These are phyloP conservation scores for Folsomia manolachei DNA, from an alignment of 2,888 invertebrate genomes.

Conservation along the genomic window DNA sequence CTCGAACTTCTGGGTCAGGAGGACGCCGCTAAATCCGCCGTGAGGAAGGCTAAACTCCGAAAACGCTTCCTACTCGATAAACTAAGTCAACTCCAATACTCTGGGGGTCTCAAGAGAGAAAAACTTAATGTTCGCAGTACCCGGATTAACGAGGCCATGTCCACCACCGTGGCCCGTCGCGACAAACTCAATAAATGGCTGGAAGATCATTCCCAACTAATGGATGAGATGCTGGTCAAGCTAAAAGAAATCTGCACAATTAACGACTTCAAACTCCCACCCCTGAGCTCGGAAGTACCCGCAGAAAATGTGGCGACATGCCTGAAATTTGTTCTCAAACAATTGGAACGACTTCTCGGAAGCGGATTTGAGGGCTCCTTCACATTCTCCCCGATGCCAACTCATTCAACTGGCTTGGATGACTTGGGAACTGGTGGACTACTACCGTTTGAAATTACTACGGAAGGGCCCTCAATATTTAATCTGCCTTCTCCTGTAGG, in stretches of 20 bases:
- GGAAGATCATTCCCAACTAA: conserved; percentile 30
- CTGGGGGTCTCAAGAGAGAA: conserved; percentile 46
- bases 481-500: conserved; percentile 6
- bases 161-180: conserved; percentile 25
- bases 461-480: neutral
- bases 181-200: conserved; percentile 34
- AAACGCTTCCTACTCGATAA: conserved; percentile 47
- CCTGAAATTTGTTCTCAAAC: conserved; percentile 9
- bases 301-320: conserved; percentile 22
- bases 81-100: conserved; percentile 44
- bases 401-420: neutral
- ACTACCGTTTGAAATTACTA: neutral
- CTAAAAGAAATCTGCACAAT: conserved; percentile 41
- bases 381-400: neutral
- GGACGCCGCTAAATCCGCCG: conserved; percentile 40
- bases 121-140: conserved; percentile 37
- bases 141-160: conserved; percentile 35
- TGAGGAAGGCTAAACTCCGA: conserved; percentile 44
- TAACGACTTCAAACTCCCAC: conserved; percentile 32
- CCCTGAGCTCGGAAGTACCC: conserved; percentile 17
- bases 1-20: conserved; percentile 41
- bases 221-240: conserved; percentile 46
- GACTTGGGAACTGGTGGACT: neutral
- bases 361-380: neutral
- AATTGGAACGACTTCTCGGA: conserved; percentile 5